These are phyloP conservation scores for Ophion ellenae DNA, from an alignment of 2,888 invertebrate species.

Conservation along the genomic window DNA sequence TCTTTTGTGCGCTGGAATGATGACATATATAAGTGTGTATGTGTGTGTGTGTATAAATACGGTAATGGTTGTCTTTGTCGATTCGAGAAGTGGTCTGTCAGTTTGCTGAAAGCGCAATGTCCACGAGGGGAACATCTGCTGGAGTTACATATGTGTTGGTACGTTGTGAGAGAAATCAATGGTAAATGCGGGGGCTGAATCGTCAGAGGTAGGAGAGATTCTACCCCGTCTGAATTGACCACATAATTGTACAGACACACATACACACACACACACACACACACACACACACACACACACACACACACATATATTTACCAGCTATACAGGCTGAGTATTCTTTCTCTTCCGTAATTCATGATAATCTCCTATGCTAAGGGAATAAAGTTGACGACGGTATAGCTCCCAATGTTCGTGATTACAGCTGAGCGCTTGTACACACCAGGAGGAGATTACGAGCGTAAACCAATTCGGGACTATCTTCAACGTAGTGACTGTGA, in stretches of 20 bases:
- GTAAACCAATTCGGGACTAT: conserved; percentile 22
- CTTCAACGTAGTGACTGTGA: conserved; percentile 14
- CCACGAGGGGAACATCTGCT: conserved; percentile 57
- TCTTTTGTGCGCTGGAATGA: conserved; percentile 6
- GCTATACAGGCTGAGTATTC: not conserved
- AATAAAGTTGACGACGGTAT: conserved; percentile 7
- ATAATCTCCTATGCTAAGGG: not conserved
- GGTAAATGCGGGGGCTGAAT: conserved; percentile 48
- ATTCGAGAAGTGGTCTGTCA: conserved; percentile 46
- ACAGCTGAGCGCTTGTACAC: not conserved
- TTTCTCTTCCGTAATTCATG: conserved; percentile 24
- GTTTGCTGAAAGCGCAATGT: conserved; percentile 33
- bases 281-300: not conserved
- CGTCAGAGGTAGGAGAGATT: conserved; percentile 11
- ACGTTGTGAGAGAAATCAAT: conserved; percentile 41
- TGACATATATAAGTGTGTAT: not conserved
- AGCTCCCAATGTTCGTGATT: not conserved
- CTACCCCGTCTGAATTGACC: conserved; percentile 28
- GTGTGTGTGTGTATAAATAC: conserved; percentile 10
- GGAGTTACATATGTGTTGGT: conserved; percentile 19
- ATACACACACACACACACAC: no score
- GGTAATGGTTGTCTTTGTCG: conserved; percentile 48
- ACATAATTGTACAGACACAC: conserved; percentile 18
- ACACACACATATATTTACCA: no score
- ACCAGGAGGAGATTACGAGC: not conserved